Evolutionary conservation across 2,797 vertebrate species (phyloP).

Genomic region (Clarias platycephalus): DNA sequence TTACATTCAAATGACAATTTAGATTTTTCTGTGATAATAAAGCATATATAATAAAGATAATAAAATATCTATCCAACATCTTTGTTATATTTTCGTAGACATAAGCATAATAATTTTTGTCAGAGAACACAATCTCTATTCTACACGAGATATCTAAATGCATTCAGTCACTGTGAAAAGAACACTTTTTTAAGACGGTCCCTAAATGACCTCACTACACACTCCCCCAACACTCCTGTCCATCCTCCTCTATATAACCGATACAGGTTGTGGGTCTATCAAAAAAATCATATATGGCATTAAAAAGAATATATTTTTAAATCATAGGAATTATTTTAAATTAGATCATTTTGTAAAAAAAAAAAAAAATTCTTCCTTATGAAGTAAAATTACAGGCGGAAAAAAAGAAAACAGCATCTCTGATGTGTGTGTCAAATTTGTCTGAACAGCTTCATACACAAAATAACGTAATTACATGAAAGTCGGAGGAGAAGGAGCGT

Average conservation of each 20-base stretch:
- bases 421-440: neutral
- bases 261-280: neutral
- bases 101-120: neutral
- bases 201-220: slow-evolving; percentile 31
- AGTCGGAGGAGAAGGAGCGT: neutral
- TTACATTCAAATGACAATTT: neutral
- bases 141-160: neutral
- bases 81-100: neutral
- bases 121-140: neutral
- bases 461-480: slow-evolving; percentile 16
- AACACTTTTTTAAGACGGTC: slow-evolving; percentile 36
- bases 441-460: slow-evolving; percentile 2
- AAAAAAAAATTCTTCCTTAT: neutral
- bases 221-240: slow-evolving; percentile 28
- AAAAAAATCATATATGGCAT: neutral
- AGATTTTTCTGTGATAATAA: neutral
- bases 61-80: neutral
- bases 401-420: neutral
- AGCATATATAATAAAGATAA: no score
- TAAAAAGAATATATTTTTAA: neutral
- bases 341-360: no score
- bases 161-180: neutral
- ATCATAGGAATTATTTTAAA: neutral
- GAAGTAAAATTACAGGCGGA: neutral
- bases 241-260: slow-evolving; percentile 12